A percentile compares a stretch with the other conserved stretches of the same genome.
These are phyloP conservation scores for Aspidiotus destructor DNA, from an alignment of 2,888 invertebrate genomes.

Conservation along the genomic window DNA sequence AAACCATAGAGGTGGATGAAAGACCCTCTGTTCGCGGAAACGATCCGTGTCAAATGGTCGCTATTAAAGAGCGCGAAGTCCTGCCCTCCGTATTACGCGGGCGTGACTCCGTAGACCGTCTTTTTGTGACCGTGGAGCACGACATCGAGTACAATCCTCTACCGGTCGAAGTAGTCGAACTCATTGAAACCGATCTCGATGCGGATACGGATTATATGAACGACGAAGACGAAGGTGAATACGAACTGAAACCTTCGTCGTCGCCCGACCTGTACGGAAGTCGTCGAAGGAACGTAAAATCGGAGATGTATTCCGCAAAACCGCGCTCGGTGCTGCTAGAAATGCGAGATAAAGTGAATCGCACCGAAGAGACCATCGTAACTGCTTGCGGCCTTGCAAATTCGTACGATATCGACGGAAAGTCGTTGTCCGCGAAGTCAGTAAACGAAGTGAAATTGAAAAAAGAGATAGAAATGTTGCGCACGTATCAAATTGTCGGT, in stretches of 20 bases:
- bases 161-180: conserved; percentile 45
- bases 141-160: conserved; percentile 41
- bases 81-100: conserved; percentile 46
- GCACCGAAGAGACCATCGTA: conserved; percentile 23
- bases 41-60: conserved; percentile 47
- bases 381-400: conserved; percentile 7
- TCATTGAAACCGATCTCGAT: conserved; percentile 40
- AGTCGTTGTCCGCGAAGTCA: neutral
- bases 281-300: conserved; percentile 6
- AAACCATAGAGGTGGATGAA: conserved; percentile 9
- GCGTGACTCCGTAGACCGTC: conserved; percentile 43
- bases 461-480: conserved; percentile 39
- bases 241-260: neutral
- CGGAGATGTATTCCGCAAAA: neutral
- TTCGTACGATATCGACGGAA: neutral
- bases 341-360: conserved; percentile 17
- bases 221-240: neutral
- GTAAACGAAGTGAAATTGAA: conserved; percentile 38
- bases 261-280: neutral
- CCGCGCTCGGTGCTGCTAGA: conserved; percentile 9
- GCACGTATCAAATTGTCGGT: conserved; percentile 39
- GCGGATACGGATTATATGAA: neutral
- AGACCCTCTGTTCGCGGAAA: too few species aligned
- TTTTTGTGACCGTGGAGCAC: conserved; percentile 40
- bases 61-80: conserved; percentile 59